phyloP scores from a whole-genome alignment of 2,888 invertebrate genomes.

The Laspeyria flexula region DNA sequence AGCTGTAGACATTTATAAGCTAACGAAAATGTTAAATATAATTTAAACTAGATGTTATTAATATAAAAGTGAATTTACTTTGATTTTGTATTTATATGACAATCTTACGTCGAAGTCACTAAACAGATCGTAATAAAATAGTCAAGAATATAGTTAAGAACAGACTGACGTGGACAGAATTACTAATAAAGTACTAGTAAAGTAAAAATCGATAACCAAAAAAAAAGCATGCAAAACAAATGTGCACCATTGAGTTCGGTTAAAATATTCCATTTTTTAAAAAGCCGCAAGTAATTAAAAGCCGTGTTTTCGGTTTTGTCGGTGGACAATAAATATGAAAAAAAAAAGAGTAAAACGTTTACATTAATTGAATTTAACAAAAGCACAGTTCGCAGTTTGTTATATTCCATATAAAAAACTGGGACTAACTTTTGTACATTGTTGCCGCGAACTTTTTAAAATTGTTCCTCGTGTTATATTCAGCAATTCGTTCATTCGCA shows the following conservation, averaged over 20 bases:
- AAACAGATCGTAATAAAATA: too few relatives aligned
- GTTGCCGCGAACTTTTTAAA: conserved; percentile 35
- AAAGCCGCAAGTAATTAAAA: conserved; percentile 34
- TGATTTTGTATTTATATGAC: too few relatives aligned
- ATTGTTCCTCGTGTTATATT: conserved; percentile 34
- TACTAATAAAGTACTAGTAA: too few relatives aligned
- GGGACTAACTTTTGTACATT: conserved; percentile 40
- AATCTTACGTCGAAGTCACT: too few relatives aligned
- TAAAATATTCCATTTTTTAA: conserved; percentile 25
- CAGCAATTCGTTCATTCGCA: conserved; percentile 34
- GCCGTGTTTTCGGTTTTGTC: conserved; percentile 20
- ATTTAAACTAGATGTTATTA: too few relatives aligned
- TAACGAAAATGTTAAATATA: too few relatives aligned
- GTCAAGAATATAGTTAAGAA: too few relatives aligned
- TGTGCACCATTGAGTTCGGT: background rate
- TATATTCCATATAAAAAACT: conserved; percentile 38
- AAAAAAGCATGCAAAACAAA: background rate
- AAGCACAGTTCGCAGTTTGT: conserved; percentile 43
- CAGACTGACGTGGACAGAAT: too few relatives aligned
- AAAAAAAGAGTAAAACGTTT: conserved; percentile 31
- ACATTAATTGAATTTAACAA: conserved; percentile 46
- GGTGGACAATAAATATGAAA: conserved; percentile 17
- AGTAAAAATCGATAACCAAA: too few relatives aligned
- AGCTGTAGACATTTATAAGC: too few relatives aligned
- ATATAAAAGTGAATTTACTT: too few relatives aligned